Evolutionary conservation across 1,140 invertebrate species (phyloP), one percentile per base, ranked within the genome.

Genomic region (Tetranychus urticae): DNA sequence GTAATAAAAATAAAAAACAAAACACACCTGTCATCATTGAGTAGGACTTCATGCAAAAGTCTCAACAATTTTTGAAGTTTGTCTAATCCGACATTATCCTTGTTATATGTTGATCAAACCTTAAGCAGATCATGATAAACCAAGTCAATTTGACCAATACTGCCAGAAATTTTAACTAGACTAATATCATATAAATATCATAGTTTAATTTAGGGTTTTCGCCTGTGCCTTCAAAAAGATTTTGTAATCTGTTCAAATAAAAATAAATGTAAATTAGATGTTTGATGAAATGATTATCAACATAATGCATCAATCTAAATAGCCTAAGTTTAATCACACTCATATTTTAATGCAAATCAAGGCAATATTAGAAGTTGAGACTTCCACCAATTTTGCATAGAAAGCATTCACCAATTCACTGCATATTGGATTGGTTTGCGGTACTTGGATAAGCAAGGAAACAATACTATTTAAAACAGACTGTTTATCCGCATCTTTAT

Each of bases 11-110:
- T n/a, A n/a, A n/a, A n/a, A n/a, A n/a, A n/a, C n/a, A n/a, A n/a
- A n/a, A n/a, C n/a, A n/a, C n/a, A 76, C 70, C 81, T 80, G 68
- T 82, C 82, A 63, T 77, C 78, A 61, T 77, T 78, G 14, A 82
- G 68, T 66, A 93, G 75, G 56, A 88, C 87, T 75, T 89, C 84
- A 71, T 96, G 89, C 42, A 96, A 72, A 35, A 88, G 74, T 67
- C 90, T 80, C 63, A 92, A 82, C 1, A 96, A 72, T 69, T 90
- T 90, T 70, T 94, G 90, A 78, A 89, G 82, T 73, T 94, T 89
- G 71, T 90, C 86, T 69, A 82, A 85, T 1, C 85, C 84, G 23
- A 89, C 83, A 47, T 58, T 62, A 84, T 84, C 72, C 85, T 88
- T 63, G 78, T 78, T 1, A 78, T 91, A 86, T 73, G 88, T 88